Evolutionary conservation across 2,888 invertebrate species (phyloP).

Genomic region (Polyommatus icarus): DNA sequence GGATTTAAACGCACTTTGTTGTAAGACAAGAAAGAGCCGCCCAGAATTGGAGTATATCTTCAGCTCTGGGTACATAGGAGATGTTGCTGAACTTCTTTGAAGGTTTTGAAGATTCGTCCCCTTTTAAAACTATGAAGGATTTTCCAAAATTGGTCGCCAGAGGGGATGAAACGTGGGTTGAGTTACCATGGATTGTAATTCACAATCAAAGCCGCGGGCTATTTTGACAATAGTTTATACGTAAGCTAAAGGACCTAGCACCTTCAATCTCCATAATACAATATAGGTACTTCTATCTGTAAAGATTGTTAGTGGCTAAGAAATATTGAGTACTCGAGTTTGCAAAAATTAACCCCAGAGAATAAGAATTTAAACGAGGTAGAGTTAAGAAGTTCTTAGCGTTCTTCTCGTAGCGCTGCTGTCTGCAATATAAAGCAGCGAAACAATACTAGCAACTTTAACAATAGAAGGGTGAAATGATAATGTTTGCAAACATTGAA

Average conservation of each 20-base stretch:
- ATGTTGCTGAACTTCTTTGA: not conserved
- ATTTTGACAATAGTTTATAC: not conserved
- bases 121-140: not conserved
- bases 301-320: no score
- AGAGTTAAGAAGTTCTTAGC: not conserved
- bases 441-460: not conserved
- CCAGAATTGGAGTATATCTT: not conserved
- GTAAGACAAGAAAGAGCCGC: not conserved
- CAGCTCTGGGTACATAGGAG: not conserved
- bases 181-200: constrained; percentile 3
- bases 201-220: not conserved
- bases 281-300: no score
- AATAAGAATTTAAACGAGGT: not conserved
- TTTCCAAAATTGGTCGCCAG: not conserved
- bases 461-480: not conserved
- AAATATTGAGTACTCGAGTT: not conserved
- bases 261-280: no score
- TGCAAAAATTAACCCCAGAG: not conserved
- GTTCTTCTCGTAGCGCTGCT: not conserved
- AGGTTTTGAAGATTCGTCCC: no score
- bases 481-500: constrained; percentile 5
- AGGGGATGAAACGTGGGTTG: not conserved
- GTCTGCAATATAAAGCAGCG: not conserved
- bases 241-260: not conserved
- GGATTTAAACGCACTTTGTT: constrained; percentile 8